Conservation (phyloP, 2,113 vertebrate species). For the Pseudopipra pipra region DNA sequence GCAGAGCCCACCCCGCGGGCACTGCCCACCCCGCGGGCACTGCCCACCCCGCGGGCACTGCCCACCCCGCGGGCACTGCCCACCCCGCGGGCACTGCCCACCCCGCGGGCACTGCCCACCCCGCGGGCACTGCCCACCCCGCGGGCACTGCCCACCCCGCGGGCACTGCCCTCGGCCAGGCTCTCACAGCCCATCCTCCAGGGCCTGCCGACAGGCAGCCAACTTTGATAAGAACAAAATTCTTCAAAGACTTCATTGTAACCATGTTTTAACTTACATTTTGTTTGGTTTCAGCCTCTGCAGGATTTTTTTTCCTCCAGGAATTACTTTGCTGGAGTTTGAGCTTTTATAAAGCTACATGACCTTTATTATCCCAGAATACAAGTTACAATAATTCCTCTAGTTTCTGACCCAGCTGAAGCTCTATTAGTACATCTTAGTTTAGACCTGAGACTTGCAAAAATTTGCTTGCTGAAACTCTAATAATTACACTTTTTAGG, state of each 20-base stretch:
- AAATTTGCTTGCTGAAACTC: neutral
- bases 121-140: accelerated
- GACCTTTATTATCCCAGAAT: neutral
- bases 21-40: too few relatives aligned
- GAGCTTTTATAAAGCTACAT: neutral
- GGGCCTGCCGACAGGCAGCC: neutral
- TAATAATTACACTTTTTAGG: neutral
- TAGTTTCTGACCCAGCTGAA: neutral
- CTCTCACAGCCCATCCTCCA: neutral
- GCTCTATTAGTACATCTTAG: neutral
- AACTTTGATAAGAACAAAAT: neutral
- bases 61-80: accelerated
- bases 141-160: accelerated
- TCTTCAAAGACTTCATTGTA: neutral
- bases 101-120: accelerated
- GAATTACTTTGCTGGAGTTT: neutral
- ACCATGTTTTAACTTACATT: neutral
- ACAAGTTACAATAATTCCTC: neutral
- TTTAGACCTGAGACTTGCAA: neutral
- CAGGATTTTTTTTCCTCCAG: neutral
- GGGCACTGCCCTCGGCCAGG: neutral
- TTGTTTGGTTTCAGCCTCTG: neutral
- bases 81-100: accelerated
- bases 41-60: accelerated
- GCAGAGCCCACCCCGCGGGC: accelerated